These are phyloP conservation scores for Pampusana beccarii DNA, from an alignment of 2,113 vertebrate species.

Conservation along the genomic window DNA sequence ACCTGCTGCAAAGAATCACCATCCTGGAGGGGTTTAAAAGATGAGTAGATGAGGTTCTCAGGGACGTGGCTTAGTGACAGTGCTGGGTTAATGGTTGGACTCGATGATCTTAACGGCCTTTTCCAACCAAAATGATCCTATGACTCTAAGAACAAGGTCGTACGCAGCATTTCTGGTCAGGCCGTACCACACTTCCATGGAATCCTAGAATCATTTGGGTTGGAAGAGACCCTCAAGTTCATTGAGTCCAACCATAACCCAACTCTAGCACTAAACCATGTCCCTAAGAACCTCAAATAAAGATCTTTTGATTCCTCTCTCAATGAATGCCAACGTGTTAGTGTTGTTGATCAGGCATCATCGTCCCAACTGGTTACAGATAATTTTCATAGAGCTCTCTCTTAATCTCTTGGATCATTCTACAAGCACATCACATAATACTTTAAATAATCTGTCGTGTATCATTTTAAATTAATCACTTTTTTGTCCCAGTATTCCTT, in stretches of 20 bases:
- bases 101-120: no score
- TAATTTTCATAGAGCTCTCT: neutral
- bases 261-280: no score
- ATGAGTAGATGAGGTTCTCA: no score
- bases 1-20: neutral
- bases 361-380: neutral
- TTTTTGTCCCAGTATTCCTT: neutral
- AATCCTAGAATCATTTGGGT: no score
- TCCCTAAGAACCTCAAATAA: neutral
- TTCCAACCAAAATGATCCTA: no score
- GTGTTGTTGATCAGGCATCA: fast-evolving
- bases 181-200: neutral
- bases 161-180: neutral
- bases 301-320: neutral
- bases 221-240: no score
- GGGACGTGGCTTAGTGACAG: no score
- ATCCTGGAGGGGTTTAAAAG: no score
- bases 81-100: no score
- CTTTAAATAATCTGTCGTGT: neutral
- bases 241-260: no score
- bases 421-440: neutral
- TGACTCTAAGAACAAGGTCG: neutral
- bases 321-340: fast-evolving
- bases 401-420: neutral
- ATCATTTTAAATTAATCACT: neutral